Conservation (phyloP, 2,888 invertebrate genomes). For the Cephus runcator region DNA sequence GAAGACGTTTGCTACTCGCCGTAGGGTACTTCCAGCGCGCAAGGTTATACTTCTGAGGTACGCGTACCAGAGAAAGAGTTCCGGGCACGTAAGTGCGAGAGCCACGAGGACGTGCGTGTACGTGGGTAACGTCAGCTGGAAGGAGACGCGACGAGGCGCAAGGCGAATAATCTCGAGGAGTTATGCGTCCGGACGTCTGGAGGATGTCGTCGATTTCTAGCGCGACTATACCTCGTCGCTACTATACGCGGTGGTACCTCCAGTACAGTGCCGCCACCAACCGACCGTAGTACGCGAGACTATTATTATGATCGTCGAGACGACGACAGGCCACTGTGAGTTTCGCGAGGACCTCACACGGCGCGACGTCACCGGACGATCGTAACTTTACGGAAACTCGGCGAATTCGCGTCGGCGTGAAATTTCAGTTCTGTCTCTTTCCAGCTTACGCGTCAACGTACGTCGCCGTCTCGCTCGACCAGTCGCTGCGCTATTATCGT, state of each 20-base stretch:
- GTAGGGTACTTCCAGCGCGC: not conserved
- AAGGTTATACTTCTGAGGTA: not conserved
- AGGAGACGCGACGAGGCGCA: constrained; percentile 13
- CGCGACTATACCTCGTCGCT: not conserved
- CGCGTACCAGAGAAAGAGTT: not conserved
- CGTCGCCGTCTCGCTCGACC: constrained; percentile 5
- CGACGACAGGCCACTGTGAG: not conserved
- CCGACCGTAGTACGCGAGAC: not conserved
- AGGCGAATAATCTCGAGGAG: constrained; percentile 37
- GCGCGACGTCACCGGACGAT: constrained; percentile 34
- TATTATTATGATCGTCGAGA: not conserved
- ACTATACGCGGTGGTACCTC: not conserved
- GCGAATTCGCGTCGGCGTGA: not conserved
- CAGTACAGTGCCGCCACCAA: not conserved
- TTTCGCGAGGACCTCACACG: not conserved
- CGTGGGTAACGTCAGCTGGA: not conserved
- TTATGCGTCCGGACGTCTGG: constrained; percentile 25
- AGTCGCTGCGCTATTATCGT: constrained; percentile 3
- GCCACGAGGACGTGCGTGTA: not conserved
- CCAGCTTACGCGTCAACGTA: not conserved
- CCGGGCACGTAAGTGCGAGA: not conserved
- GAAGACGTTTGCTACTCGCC: not conserved
- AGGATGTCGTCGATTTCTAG: not conserved
- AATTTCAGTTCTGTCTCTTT: not conserved
- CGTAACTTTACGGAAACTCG: constrained; percentile 40